Base-by-base conservation (phyloP, 2,113 vertebrate genomes). In the Ancistrus triradiatus region DNA sequence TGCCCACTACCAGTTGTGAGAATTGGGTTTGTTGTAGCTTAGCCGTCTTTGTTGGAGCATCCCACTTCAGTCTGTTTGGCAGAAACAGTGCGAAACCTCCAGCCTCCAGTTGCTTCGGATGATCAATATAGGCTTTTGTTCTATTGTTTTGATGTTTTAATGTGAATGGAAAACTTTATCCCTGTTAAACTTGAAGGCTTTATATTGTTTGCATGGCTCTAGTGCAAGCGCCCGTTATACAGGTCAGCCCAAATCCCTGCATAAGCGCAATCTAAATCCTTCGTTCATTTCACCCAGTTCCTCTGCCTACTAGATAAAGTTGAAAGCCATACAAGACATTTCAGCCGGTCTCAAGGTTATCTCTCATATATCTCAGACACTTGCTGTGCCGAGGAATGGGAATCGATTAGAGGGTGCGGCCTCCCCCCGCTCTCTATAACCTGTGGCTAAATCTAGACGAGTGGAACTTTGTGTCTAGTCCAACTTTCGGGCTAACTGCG, bases 271-370 rank as follows among this genome's bases (percentile, higher is more conserved):
- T 22, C 19, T 8, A 6, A 28, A 28, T 51, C 9, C 19, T n/a
- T n/a, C 17, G 3, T 7, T 10, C 4, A 47, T 15, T 64, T 19
- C 18, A 4, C 24, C 40, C 18, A 42, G 44, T 37, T n/a, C 6
- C 2, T 58, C 24, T 31, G 2, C 7, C 46, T 17, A 28, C 15
- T 17, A 49, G 64, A 59, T 66, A 15, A 40, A n/a, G 7, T 18
- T 42, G 15, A 6, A 21, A 47, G 31, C 21, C 22, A 19, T 48
- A 24, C 24, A 2, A 49, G 46, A 33, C 43, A 10, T 25, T 52
- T 64, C 40, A 31, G 31, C 48, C 46, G 55, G 50, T 69, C 59
- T 69, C 60, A 68, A 69, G 71, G 66, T 73, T 73, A 65, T 73
- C 71, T 40, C 7, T 40, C 28, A 15, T 63, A 31, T 50, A 46